Conservation (phyloP, 2,113 vertebrate species). For the Pterocles orientalis region DNA sequence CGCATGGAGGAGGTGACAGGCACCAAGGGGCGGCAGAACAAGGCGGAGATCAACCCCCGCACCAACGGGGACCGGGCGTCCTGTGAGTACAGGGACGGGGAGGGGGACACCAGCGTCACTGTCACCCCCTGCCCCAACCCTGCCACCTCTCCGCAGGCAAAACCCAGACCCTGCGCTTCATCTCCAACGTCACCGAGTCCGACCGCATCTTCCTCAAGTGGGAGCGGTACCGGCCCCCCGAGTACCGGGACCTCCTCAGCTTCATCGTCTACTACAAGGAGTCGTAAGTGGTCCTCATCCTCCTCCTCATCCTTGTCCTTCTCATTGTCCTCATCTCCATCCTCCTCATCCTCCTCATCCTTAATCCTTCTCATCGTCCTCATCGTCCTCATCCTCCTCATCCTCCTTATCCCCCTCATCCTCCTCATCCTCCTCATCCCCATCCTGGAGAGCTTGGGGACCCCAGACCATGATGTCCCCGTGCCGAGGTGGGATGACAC, state of each 20-base stretch:
- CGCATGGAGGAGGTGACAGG: conserved; percentile 79
- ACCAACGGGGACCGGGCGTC: conserved; percentile 81
- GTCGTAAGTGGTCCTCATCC: conserved; percentile 69
- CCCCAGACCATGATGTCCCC: not conserved
- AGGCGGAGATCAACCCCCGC: conserved; percentile 83
- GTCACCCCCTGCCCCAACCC: rapidly evolving
- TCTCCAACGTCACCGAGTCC: conserved; percentile 74
- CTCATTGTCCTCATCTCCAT: too few relatives aligned
- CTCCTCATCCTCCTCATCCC: not conserved
- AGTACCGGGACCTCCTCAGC: conserved; percentile 79
- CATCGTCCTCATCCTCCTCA: too few relatives aligned
- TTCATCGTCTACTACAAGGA: conserved; percentile 86
- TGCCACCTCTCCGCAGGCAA: conserved; percentile 58
- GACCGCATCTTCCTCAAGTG: conserved; percentile 80
- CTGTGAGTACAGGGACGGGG: conserved; percentile 57
- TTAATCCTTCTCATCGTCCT: rapidly evolving
- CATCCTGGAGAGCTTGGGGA: rapidly evolving
- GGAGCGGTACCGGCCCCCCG: conserved; percentile 78
- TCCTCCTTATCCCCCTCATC: too few relatives aligned
- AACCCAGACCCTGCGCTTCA: conserved; percentile 78
- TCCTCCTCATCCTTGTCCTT: rapidly evolving
- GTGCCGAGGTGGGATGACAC: too few relatives aligned
- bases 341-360: not conserved
- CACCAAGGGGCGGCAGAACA: conserved; percentile 82
- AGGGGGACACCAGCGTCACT: rapidly evolving